Evolutionary conservation across 2,797 vertebrate genomes (phyloP).

Genomic region (Poecilia picta): DNA sequence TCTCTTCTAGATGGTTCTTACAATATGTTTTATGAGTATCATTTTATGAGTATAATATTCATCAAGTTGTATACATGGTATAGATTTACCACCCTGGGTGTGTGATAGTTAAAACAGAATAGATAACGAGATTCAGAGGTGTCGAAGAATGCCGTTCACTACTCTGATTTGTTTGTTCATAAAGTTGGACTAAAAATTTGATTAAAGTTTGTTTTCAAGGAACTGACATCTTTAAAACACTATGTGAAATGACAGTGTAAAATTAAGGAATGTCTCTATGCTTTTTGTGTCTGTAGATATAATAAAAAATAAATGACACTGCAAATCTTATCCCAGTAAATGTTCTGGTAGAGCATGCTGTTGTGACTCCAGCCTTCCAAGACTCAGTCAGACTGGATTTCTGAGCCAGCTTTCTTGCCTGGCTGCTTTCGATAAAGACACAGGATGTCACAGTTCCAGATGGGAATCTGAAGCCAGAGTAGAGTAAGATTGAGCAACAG

Average conservation of each 20-base stretch:
- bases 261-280: background rate
- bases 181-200: background rate
- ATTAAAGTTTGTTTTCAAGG: background rate
- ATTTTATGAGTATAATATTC: background rate
- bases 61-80: background rate
- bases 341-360: background rate
- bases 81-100: background rate
- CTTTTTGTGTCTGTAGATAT: background rate
- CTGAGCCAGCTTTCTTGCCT: background rate
- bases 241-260: background rate
- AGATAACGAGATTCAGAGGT: background rate
- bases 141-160: background rate
- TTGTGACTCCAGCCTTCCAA: background rate
- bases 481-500: slow-evolving; percentile 1
- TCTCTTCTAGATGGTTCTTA: background rate
- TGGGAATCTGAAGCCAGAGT: background rate
- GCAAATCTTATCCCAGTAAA: background rate
- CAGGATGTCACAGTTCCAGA: slow-evolving; percentile 6
- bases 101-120: background rate
- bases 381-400: background rate
- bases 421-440: background rate
- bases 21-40: background rate
- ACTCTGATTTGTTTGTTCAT: background rate
- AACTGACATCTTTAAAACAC: background rate
- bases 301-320: background rate